A percentile compares a stretch with the other conserved stretches of the same genome.
Conservation (phyloP, 2,113 vertebrate species). For the Cochlearius cochlearius region DNA sequence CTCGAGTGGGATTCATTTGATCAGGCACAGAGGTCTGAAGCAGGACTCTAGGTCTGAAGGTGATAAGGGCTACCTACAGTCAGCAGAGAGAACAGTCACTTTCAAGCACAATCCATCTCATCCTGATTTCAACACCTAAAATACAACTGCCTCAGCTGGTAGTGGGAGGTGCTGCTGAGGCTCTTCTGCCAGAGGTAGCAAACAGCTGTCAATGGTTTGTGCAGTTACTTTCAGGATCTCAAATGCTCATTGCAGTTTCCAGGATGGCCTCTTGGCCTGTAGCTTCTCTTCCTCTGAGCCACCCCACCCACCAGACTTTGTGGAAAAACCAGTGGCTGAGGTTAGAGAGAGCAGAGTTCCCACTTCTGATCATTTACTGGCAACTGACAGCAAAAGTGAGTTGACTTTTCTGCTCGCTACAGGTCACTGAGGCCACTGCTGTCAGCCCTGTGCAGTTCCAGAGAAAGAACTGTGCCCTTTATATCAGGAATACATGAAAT, state of each 20-base stretch:
- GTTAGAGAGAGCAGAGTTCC: background rate
- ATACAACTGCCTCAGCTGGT: background rate
- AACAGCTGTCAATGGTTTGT: background rate
- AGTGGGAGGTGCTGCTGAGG: background rate
- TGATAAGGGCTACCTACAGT: background rate
- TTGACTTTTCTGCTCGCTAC: background rate
- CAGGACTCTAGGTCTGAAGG: background rate
- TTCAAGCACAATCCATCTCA: background rate
- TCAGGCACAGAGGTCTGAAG: background rate
- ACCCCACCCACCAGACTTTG: accelerated
- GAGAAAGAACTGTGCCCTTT: background rate
- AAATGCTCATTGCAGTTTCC: background rate
- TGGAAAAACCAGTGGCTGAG: background rate
- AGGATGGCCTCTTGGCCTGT: background rate
- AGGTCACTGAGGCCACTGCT: background rate
- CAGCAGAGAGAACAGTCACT: background rate
- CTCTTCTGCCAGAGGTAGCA: background rate
- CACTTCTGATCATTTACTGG: background rate
- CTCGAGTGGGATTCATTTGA: background rate
- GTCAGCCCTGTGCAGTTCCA: background rate
- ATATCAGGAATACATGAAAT: background rate
- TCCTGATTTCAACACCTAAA: background rate
- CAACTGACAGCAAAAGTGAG: background rate
- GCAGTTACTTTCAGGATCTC: background rate
- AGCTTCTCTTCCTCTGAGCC: background rate